Evolutionary conservation across 2,888 invertebrate genomes (phyloP).

Genomic region (Apamea epomidion): DNA sequence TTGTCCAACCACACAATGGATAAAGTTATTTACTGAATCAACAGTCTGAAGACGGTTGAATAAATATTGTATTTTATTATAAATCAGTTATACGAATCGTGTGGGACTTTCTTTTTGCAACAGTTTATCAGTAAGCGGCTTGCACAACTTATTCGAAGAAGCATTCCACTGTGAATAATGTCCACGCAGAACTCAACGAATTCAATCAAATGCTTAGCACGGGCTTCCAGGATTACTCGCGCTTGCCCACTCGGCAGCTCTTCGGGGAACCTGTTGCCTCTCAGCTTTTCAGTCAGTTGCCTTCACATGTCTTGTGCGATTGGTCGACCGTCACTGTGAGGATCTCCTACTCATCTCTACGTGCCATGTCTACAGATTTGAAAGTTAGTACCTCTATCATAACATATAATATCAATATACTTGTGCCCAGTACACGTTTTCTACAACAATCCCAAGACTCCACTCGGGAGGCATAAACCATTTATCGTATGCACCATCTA

Average conservation of each 20-base stretch:
- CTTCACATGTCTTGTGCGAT: conserved; percentile 68
- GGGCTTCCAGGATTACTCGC: conserved; percentile 82
- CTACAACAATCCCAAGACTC: conserved; percentile 43
- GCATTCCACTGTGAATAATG: conserved; percentile 72
- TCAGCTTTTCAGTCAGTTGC: conserved; percentile 73
- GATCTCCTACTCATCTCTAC: conserved; percentile 58
- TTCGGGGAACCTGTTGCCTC: conserved; percentile 73
- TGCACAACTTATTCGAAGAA: conserved; percentile 84
- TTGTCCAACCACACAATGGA: conserved; percentile 34
- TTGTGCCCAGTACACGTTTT: conserved; percentile 43
- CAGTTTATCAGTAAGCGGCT: conserved; percentile 74
- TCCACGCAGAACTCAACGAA: conserved; percentile 79
- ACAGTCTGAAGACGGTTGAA: conserved; percentile 24
- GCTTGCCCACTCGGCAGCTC: conserved; percentile 72
- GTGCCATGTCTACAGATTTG: conserved; percentile 66
- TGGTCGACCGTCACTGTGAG: conserved; percentile 61
- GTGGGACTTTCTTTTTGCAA: conserved; percentile 71
- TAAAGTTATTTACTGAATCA: conserved; percentile 29
- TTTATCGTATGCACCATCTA: conserved; percentile 61
- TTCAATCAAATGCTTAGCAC: conserved; percentile 85
- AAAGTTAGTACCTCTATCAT: conserved; percentile 72
- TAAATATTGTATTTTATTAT: conserved; percentile 51
- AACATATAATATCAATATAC: conserved; percentile 63
- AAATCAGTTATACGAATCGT: conserved; percentile 55
- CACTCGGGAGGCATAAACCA: conserved; percentile 52